Conservation (phyloP, 2,797 vertebrate species). For the Caiman crocodilus region DNA sequence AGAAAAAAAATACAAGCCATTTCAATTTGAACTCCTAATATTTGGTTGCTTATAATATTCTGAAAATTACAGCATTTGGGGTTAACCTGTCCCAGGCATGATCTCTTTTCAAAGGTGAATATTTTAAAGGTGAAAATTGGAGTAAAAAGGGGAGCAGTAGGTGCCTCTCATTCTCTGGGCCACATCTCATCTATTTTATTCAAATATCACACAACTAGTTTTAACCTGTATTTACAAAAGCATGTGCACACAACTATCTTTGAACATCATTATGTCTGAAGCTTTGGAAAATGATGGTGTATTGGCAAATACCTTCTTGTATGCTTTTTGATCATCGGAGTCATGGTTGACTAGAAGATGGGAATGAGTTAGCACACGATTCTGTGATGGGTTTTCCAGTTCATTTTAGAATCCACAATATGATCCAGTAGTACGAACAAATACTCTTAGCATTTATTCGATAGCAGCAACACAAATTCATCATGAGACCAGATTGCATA, state of each 20-base stretch:
- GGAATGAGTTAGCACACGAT: accelerated
- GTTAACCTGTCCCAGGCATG: not conserved
- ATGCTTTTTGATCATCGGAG: not conserved
- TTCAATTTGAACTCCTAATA: too few relatives aligned
- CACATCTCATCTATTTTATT: not conserved
- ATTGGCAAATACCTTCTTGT: not conserved
- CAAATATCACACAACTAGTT: not conserved
- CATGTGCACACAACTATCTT: not conserved
- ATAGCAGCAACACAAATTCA: not conserved
- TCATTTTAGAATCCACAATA: not conserved
- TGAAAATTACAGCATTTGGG: not conserved
- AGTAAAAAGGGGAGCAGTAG: too few relatives aligned
- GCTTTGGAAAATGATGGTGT: not conserved
- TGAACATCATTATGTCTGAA: not conserved
- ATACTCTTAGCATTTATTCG: accelerated
- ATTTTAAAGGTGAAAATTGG: not conserved
- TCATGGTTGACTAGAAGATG: not conserved
- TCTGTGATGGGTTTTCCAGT: not conserved
- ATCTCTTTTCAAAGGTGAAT: not conserved
- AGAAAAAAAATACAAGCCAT: not conserved
- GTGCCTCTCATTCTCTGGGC: not conserved
- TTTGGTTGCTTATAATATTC: not conserved
- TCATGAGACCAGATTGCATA: accelerated
- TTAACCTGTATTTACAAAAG: not conserved
- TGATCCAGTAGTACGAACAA: not conserved